Percentiles rank a stretch among this genome's conserved stretches.
These are phyloP conservation scores for Exaiptasia diaphana DNA, from an alignment of 64 coral and sea anemone genomes.

Conservation along the genomic window DNA sequence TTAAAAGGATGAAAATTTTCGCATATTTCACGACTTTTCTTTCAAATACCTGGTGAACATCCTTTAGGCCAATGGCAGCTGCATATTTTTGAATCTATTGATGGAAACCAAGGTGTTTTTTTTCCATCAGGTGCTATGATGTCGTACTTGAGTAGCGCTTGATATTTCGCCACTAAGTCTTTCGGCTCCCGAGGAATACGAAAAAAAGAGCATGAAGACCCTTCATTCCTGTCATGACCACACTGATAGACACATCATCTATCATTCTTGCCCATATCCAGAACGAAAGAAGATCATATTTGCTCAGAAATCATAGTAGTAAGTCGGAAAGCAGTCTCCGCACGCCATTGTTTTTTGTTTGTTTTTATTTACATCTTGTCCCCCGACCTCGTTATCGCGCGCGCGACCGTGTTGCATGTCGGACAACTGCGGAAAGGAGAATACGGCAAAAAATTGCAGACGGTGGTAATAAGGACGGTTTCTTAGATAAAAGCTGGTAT, in stretches of 20 bases:
- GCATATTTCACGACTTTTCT: not conserved
- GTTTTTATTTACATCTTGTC: not conserved
- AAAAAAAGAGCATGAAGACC: not conserved
- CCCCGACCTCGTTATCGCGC: slow-evolving; percentile 16
- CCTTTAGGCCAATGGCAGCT: slow-evolving; percentile 20
- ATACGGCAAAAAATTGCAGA: too few species aligned
- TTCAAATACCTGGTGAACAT: slow-evolving; percentile 2
- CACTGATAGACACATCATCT: not conserved
- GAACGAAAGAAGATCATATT: not conserved
- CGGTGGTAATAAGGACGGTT: too few species aligned
- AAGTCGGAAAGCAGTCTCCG: too few species aligned
- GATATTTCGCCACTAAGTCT: not conserved
- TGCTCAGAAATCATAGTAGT: not conserved
- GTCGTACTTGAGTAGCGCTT: not conserved
- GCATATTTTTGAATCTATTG: slow-evolving; percentile 2
- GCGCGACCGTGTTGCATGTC: not conserved
- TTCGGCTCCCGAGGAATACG: not conserved
- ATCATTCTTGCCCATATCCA: not conserved
- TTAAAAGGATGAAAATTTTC: not conserved
- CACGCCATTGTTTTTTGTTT: not conserved
- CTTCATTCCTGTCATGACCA: not conserved
- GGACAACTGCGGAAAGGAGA: slow-evolving; percentile 12
- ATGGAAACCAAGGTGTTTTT: not conserved
- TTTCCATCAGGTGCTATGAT: not conserved
- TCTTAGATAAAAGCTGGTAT: too few species aligned